Evolutionary conservation across 2,113 vertebrate genomes (phyloP), one percentile per base, ranked within the genome.

Genomic region (Echinops telfairi): DNA sequence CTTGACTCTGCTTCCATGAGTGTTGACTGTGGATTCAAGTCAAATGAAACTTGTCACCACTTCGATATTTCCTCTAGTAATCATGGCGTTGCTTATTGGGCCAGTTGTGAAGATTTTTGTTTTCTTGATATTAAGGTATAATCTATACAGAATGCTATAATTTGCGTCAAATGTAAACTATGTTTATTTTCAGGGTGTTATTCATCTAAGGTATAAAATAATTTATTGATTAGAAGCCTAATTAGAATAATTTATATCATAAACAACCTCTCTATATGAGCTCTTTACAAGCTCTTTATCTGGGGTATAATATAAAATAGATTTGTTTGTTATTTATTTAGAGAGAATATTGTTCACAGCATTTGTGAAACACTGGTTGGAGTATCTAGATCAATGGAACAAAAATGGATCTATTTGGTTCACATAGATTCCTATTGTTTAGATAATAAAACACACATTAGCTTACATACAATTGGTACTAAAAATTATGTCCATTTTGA

Each of bases 131-230:
- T 27, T 66, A 25, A 66, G 64, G 25, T 66, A 25, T 66, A 27
- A 66, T 66, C 64, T 10, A 66, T 66, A 66, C 25, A 25, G 64
- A 66, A 66, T 25, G 64, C 64, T 66, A 10, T 66, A 25, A 66
- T 66, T 66, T 66, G 64, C 22, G 27, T 66, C 25, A 66, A 66
- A 25, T 25, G 29, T 66, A 58, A 83, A 75, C 19, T 90, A 58
- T 68, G 47, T 88, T 38, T 86, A 38, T 95, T 92, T 96, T 81
- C 64, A 53, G 70, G 84, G 38, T 73, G 53, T 64, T 71, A 90
- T 33, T 93, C 58, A 80, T 68, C 43, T 90, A 84, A 85, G 38
- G 15, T 86, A 77, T 23, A 93, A 71, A 90, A 83, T 73, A 79
- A 86, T 83, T 68, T 80, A 89, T 27, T 81, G 86, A 36, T 29